Evolutionary conservation across 2,888 invertebrate species (phyloP), one percentile per base, ranked within the genome.

Genomic region (Drosophila falleni): DNA sequence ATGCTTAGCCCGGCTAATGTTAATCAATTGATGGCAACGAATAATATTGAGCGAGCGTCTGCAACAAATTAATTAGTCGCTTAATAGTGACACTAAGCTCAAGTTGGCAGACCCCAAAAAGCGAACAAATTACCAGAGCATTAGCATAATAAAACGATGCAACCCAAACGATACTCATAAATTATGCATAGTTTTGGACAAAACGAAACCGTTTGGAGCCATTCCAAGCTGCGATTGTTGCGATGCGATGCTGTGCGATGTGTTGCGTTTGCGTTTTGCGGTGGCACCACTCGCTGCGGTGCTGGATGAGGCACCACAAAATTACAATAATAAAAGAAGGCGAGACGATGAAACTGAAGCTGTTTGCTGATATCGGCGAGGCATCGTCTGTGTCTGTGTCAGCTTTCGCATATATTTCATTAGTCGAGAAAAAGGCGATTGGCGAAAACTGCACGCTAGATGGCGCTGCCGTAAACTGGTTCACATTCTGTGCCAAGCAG

Each of bases 91-190:
- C 87, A 87, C 87, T 89, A 87, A 87, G 81, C 78, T 74, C 75
- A 77, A 69, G 68, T 69, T 67, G 80, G 69, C 80, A 74, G 74
- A 81, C 35, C 69, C 72, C 82, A 69, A 80, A 80, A 50, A 84
- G 64, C 75, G 74, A 74, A 83, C 87, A 88, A 86, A 86, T 86
- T 86, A 88, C 81, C 80, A 49, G 41, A 59, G 69, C 62, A 87
- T 87, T 88, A 87, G 79, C 86, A 87, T 87, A 87, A 88, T 81
- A 87, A 87, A 84, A 74, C 88, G 86, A 83, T 86, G 87, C 87
- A 87, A 60, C 84, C 81, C 80, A 71, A 74, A 67, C 80, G 81
- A 68, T 55, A 49, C 87, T 86, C 81, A 88, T 88, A 86, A 88
- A 86, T 86, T 88, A 88, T 88, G 87, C 88, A 86, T 88, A 72